Base-by-base conservation (phyloP, 2,888 invertebrate genomes). In the Andrena dorsata region DNA sequence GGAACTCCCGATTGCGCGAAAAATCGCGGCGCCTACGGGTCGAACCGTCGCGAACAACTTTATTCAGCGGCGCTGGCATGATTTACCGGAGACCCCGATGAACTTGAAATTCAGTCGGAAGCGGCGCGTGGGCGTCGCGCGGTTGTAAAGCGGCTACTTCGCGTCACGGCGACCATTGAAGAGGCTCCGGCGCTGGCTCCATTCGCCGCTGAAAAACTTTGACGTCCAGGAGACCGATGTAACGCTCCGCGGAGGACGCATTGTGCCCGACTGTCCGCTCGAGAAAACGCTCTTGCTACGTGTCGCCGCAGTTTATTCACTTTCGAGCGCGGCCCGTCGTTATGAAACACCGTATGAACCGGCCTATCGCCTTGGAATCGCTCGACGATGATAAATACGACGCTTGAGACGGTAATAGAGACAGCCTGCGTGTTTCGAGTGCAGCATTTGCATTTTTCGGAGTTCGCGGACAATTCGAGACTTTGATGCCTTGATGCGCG, bases 31-130 rank as follows among this genome's bases (percentile, higher is more conserved):
- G 75, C 82, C 53, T 64, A 71, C 76, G 61, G 10, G 28, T 32
- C 47, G 70, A 56, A 10, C 28, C 72, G 70, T 41, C 68, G 49
- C 51, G 68, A 74, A 79, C 75, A 66, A 74, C 71, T 80, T 83
- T 65, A 76, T 80, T 65, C 80, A 13, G 32, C 10, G 28, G 41
- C 26, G 23, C 53, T 63, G 63, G 56, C 32, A 72, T 87, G 88
- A 87, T 86, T 86, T 87, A 87, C 78, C 78, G 71, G 47, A 70
- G 26, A 47, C 63, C 70, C 53, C 77, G 74, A 76, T 77, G 86
- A 88, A 87, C 87, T 87, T 88, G 86, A 86, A 88, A 82, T 84
- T 87, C 84, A 74, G 81, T 66, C 78, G 79, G 81, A 86, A 84
- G 81, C 65, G 72, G 0, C 56, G 86, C 84, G 88, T 88, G 66